Evolutionary conservation across 1,140 invertebrate genomes (phyloP), one percentile per base, ranked within the genome.

Genomic region (Drosophila kepulauana): DNA sequence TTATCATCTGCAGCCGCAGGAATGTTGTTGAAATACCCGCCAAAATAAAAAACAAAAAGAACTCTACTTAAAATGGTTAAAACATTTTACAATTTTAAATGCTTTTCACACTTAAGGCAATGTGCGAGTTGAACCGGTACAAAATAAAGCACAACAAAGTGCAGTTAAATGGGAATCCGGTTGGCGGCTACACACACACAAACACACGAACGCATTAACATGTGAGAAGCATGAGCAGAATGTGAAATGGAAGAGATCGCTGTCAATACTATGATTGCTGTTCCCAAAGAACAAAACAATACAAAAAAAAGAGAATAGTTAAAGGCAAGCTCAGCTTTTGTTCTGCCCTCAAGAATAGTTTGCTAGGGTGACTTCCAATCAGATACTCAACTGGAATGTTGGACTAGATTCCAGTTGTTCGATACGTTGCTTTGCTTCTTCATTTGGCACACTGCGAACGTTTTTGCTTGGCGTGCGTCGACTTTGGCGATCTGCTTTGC

Each of bases 141-240:
- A 63, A 80, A 72, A 82, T 51, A 81, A 81, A 84, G 54, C 28
- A 66, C 75, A 77, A 33, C 48, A 81, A 81, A 85, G 78, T 84
- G 81, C 78, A 85, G 81, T 84, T 85, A 78, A 84, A 81, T 43
- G 61, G 13, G 78, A 81, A 84, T 84, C 81, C 81, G 81, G 81
- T 84, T 84, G 68, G 43, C 38, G 43, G 20, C 52, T 15, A 48
- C 49, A 58, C 41, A n/a, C 3, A 61, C 11, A 62, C 38, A 46
- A 35, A 52, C 13, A 20, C 54, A 45, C 11, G 58, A 8, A 48
- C 45, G 49, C 20, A 51, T 7, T 33, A 15, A 7, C 5, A 13
- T 25, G 30, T 25, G 20, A 45, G 56, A 45, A 8, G 35, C 30
- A 35, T 46, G 66, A 56, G 33, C 25, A 25, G 71, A 69, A 74